A percentile compares a stretch with the other conserved stretches of the same genome.
Evolutionary conservation across 2,888 invertebrate species (phyloP).

Genomic region (Drosophila anceps): DNA sequence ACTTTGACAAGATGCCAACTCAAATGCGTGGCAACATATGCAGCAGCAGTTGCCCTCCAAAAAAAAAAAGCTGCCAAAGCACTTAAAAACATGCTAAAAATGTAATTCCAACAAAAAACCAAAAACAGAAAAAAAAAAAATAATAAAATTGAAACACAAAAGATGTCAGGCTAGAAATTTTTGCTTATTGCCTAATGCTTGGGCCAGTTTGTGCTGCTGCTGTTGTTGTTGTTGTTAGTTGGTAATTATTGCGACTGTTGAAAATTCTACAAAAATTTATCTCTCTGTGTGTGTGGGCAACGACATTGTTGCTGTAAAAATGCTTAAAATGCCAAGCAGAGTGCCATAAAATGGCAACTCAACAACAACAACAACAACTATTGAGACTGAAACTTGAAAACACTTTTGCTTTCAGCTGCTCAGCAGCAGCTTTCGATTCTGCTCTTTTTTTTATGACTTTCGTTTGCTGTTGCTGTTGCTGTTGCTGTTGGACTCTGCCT

Average conservation of each 20-base stretch:
- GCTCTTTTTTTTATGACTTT: constrained; percentile 59
- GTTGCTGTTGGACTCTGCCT: constrained; percentile 49
- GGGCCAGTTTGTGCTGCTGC: constrained; percentile 27
- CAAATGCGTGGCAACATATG: constrained; percentile 66
- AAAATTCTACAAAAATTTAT: constrained; percentile 36
- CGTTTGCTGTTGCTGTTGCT: constrained; percentile 31
- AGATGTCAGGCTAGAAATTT: constrained; percentile 57
- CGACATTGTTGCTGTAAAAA: constrained; percentile 64
- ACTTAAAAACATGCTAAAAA: constrained; percentile 57
- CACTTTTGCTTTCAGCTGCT: constrained; percentile 80
- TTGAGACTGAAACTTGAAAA: constrained; percentile 35
- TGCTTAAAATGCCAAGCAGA: constrained; percentile 68
- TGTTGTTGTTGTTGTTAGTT: constrained; percentile 29
- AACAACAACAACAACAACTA: constrained; percentile 23
- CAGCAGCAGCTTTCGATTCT: constrained; percentile 39
- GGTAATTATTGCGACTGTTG: constrained; percentile 49
- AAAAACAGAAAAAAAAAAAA: constrained; percentile 17
- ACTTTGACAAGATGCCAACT: constrained; percentile 77
- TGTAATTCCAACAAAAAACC: constrained; percentile 34
- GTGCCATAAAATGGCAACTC: constrained; percentile 60
- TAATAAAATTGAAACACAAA: constrained; percentile 35
- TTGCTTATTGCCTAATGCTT: constrained; percentile 58
- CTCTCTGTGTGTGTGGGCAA: constrained; percentile 45
- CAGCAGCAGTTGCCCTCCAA: constrained; percentile 26
- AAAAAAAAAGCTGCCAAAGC: constrained; percentile 37